phyloP scores from a whole-genome alignment of 2,888 invertebrate species.

The Catocala sponsa region DNA sequence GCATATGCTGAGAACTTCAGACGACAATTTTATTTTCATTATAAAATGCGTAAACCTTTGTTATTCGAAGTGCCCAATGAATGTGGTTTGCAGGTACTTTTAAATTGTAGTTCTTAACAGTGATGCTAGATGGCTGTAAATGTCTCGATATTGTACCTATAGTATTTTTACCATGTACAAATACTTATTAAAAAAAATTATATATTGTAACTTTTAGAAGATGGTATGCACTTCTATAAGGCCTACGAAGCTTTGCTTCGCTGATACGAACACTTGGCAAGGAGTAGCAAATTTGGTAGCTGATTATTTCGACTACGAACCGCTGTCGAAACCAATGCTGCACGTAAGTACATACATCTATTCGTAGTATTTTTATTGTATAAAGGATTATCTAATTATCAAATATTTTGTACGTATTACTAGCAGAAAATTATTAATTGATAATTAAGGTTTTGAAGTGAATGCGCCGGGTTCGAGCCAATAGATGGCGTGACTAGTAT shows the following conservation, averaged over 20 bases:
- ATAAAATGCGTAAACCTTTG: slow-evolving; percentile 89
- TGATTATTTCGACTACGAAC: slow-evolving; percentile 93
- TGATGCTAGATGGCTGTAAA: slow-evolving; percentile 13
- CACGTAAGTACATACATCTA: slow-evolving; percentile 88
- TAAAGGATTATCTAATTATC: too few relatives aligned
- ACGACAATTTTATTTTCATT: slow-evolving; percentile 89
- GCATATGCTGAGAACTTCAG: slow-evolving; percentile 94
- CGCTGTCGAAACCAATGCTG: slow-evolving; percentile 89
- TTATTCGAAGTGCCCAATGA: slow-evolving; percentile 92
- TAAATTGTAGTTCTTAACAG: slow-evolving; percentile 27
- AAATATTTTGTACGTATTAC: too few relatives aligned
- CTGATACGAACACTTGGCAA: slow-evolving; percentile 91
- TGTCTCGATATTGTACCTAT: too few relatives aligned
- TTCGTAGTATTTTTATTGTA: too few relatives aligned
- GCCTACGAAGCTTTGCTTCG: slow-evolving; percentile 92
- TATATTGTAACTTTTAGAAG: slow-evolving; percentile 89
- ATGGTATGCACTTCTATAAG: slow-evolving; percentile 95
- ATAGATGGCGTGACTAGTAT: slow-evolving; percentile 58
- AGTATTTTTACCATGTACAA: not conserved
- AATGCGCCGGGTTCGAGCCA: slow-evolving; percentile 18
- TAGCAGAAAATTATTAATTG: not conserved
- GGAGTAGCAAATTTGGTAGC: slow-evolving; percentile 92
- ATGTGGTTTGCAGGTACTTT: slow-evolving; percentile 91
- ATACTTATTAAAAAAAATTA: not conserved
- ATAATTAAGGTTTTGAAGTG: not conserved